These are phyloP conservation scores for Drosophila parthenogenetica DNA, from an alignment of 2,888 invertebrate genomes.

Conservation along the genomic window DNA sequence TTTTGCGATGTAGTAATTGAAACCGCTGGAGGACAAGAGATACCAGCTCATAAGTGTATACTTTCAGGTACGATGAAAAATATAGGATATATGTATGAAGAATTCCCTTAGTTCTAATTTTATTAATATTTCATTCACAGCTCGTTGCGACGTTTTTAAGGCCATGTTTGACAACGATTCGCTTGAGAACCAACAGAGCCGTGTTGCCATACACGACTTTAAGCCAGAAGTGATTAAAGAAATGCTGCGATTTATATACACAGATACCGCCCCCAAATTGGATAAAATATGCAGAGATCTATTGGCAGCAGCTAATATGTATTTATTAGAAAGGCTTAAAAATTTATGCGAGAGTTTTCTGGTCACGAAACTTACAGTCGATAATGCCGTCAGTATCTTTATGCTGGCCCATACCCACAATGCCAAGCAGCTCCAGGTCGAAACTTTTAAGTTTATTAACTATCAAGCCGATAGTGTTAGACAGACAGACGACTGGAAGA, in stretches of 20 bases:
- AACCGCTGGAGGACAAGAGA: slow-evolving; percentile 92
- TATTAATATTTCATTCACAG: slow-evolving; percentile 85
- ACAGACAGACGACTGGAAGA: slow-evolving; percentile 98
- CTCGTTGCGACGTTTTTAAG: slow-evolving; percentile 98
- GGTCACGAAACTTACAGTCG: slow-evolving; percentile 95
- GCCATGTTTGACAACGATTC: slow-evolving; percentile 88
- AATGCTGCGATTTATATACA: slow-evolving; percentile 98
- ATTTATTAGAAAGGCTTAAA: slow-evolving; percentile 98
- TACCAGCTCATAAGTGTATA: slow-evolving; percentile 98
- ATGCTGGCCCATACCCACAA: slow-evolving; percentile 98
- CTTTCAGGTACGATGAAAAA: slow-evolving; percentile 85
- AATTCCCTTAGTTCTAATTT: background rate
- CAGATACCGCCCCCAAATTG: slow-evolving; percentile 96
- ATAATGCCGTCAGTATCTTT: slow-evolving; percentile 97
- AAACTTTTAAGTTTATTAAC: slow-evolving; percentile 99
- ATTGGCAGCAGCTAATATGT: slow-evolving; percentile 98
- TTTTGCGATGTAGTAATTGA: slow-evolving; percentile 98
- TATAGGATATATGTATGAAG: background rate
- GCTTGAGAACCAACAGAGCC: slow-evolving; percentile 97
- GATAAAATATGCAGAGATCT: slow-evolving; percentile 99
- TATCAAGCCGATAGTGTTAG: slow-evolving; percentile 99
- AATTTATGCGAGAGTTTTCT: slow-evolving; percentile 99
- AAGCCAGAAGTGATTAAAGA: slow-evolving; percentile 98
- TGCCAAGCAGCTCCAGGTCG: slow-evolving; percentile 98
- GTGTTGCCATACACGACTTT: slow-evolving; percentile 97